A percentile compares a stretch with the other conserved stretches of the same genome.
phyloP scores from a whole-genome alignment of 2,113 vertebrate genomes.

The Scytalopus superciliaris region DNA sequence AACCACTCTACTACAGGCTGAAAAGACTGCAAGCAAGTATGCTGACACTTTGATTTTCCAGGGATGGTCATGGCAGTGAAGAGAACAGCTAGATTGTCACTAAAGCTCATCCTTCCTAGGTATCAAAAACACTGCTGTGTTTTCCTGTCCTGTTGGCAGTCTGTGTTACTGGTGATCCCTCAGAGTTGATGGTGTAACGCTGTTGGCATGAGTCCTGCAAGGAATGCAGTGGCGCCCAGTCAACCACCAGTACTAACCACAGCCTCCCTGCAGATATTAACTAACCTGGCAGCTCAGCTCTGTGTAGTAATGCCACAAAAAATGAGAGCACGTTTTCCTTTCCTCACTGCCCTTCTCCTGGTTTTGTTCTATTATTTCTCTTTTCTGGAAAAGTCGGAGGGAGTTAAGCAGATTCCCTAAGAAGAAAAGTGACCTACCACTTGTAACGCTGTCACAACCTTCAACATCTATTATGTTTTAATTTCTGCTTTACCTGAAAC shows the following conservation, averaged over 20 bases:
- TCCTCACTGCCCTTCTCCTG: neutral
- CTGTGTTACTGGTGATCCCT: neutral
- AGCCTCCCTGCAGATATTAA: slow-evolving; percentile 27
- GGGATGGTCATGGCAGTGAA: neutral
- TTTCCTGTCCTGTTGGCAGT: neutral
- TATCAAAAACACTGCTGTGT: neutral
- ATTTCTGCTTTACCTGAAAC: slow-evolving; percentile 18
- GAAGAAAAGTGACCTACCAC: neutral
- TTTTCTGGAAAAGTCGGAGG: neutral
- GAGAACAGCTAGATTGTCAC: neutral
- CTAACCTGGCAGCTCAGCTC: slow-evolving; percentile 7
- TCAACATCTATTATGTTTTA: neutral
- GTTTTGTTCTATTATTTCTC: neutral
- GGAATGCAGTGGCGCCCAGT: neutral
- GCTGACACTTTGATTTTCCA: neutral
- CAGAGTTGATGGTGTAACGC: neutral
- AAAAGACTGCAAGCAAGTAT: neutral
- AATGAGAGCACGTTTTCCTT: neutral
- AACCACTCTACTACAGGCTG: neutral
- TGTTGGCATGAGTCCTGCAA: neutral
- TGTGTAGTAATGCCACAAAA: neutral
- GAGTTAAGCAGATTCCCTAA: neutral
- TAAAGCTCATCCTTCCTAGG: neutral
- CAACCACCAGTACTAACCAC: slow-evolving; percentile 28
- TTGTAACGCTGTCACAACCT: neutral